Conservation (phyloP, 2,888 invertebrate genomes). For the Acronicta alni region DNA sequence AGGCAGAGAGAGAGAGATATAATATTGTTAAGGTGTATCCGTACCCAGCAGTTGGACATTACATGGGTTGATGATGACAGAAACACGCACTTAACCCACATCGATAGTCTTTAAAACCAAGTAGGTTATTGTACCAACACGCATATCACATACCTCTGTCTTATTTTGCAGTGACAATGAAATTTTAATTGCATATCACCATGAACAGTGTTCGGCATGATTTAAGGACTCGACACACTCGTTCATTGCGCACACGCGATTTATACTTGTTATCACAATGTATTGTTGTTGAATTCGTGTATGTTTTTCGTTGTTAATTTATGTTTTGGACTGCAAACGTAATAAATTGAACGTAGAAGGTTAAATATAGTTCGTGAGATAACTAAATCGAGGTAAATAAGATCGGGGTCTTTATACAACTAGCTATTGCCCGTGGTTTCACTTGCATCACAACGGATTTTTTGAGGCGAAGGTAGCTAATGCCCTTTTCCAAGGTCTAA, state of each 20-base stretch:
- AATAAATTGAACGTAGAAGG: too few relatives aligned
- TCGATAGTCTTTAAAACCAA: constrained; percentile 1
- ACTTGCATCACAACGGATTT: too few relatives aligned
- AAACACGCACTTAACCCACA: neutral
- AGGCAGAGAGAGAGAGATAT: too few relatives aligned
- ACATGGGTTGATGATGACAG: too few relatives aligned
- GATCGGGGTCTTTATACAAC: too few relatives aligned
- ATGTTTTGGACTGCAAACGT: neutral
- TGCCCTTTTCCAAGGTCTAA: too few relatives aligned
- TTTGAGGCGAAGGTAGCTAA: too few relatives aligned
- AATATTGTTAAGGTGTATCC: too few relatives aligned
- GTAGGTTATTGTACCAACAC: constrained; percentile 23
- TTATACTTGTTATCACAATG: neutral
- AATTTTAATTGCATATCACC: constrained; percentile 48
- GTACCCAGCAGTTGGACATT: too few relatives aligned
- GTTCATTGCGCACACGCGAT: constrained; percentile 1
- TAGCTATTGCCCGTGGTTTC: too few relatives aligned
- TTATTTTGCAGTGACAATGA: constrained; percentile 42
- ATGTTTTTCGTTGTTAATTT: neutral
- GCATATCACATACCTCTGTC: constrained; percentile 24
- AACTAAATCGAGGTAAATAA: too few relatives aligned
- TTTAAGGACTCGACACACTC: constrained; percentile 31
- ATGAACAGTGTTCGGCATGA: constrained; percentile 22
- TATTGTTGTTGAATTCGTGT: neutral
- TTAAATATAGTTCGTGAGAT: too few relatives aligned